phyloP scores from a whole-genome alignment of 2,797 vertebrate species.

The Aplochiton taeniatus region DNA sequence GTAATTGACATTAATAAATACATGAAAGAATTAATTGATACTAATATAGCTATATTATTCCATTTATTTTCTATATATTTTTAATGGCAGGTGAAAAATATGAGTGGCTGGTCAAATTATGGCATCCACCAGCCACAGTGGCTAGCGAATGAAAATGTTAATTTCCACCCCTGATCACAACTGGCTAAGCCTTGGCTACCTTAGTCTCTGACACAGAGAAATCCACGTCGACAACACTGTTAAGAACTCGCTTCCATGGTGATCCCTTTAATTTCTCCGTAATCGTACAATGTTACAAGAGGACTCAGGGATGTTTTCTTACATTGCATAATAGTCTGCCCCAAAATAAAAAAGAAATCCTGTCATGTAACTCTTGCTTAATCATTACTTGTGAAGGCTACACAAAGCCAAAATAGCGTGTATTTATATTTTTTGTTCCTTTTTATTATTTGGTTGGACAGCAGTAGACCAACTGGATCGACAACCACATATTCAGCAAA shows the following conservation, averaged over 20 bases:
- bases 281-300: not conserved
- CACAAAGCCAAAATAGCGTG: slow-evolving; percentile 3
- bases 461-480: no score
- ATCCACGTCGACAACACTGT: not conserved
- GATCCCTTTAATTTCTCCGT: not conserved
- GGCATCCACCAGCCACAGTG: no score
- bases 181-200: not conserved
- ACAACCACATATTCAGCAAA: slow-evolving; percentile 7
- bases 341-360: slow-evolving; percentile 26
- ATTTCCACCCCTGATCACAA: not conserved
- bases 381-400: slow-evolving; percentile 17
- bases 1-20: no score
- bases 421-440: not conserved
- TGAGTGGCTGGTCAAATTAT: no score
- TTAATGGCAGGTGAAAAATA: no score
- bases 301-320: not conserved
- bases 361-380: slow-evolving; percentile 20
- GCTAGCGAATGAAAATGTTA: no score
- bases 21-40: no score
- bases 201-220: not conserved
- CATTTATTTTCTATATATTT: no score
- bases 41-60: no score
- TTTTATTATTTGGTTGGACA: not conserved
- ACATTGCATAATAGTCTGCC: slow-evolving; percentile 15
- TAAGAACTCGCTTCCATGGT: not conserved